A percentile compares a stretch with the other conserved stretches of the same genome.
phyloP scores from a whole-genome alignment of 1,140 invertebrate genomes.

The Coptotermes formosanus region DNA sequence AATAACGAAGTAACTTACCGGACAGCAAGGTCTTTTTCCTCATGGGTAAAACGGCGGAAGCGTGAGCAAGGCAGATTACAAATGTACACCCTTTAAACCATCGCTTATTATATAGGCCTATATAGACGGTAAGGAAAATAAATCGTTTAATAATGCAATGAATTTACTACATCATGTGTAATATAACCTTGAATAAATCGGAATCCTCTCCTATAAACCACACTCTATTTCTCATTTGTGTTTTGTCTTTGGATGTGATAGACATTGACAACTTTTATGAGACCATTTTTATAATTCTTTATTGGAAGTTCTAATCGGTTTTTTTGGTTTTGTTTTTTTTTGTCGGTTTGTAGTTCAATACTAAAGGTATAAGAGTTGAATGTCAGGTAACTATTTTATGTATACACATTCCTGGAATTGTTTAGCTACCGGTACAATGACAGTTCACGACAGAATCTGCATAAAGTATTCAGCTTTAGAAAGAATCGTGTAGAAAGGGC shows the following conservation, averaged over 20 bases:
- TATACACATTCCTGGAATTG: not conserved
- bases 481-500: not conserved
- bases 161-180: too few species aligned
- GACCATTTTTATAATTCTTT: not conserved
- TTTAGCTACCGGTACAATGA: not conserved
- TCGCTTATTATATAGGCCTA: too few species aligned
- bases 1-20: too few species aligned
- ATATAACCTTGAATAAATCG: too few species aligned
- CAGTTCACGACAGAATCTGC: not conserved
- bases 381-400: conserved; percentile 4
- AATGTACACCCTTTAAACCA: too few species aligned
- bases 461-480: not conserved
- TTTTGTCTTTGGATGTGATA: not conserved
- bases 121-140: too few species aligned
- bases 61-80: too few species aligned
- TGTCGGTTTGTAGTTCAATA: not conserved
- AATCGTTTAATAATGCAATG: too few species aligned
- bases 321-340: not conserved
- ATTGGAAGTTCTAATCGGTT: conserved; percentile 8
- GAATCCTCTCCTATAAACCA: not conserved
- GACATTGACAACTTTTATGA: not conserved
- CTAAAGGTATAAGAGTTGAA: not conserved
- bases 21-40: too few species aligned
- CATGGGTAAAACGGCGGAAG: too few species aligned
- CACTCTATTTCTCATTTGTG: not conserved